These are phyloP conservation scores for Globia sparganii DNA, from an alignment of 2,888 invertebrate genomes.

Conservation along the genomic window DNA sequence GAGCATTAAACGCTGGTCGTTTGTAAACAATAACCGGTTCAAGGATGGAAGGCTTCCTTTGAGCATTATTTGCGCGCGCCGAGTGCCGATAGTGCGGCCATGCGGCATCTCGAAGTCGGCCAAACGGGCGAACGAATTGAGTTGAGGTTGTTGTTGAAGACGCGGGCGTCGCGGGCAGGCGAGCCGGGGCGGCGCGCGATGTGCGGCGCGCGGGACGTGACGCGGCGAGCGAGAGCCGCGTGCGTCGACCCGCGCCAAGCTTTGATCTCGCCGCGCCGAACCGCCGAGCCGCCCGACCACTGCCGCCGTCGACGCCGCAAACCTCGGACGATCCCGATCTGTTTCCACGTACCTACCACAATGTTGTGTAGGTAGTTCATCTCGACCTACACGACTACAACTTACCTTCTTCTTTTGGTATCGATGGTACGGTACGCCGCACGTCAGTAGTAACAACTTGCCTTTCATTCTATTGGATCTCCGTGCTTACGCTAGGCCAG, in stretches of 20 bases:
- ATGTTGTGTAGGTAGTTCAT: slow-evolving; percentile 35
- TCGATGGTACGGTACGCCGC: neutral
- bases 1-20: slow-evolving; percentile 81
- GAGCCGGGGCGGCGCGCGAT: slow-evolving; percentile 68
- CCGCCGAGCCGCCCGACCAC: slow-evolving; percentile 56
- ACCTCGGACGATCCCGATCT: slow-evolving; percentile 68
- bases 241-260: slow-evolving; percentile 87
- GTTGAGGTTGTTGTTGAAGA: slow-evolving; percentile 70
- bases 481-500: neutral
- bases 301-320: slow-evolving; percentile 69
- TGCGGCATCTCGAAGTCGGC: slow-evolving; percentile 67
- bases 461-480: neutral
- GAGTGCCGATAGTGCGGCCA: slow-evolving; percentile 73
- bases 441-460: neutral
- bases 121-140: slow-evolving; percentile 80
- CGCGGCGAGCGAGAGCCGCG: slow-evolving; percentile 82
- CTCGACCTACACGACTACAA: slow-evolving; percentile 21
- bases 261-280: slow-evolving; percentile 83
- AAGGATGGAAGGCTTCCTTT: slow-evolving; percentile 82
- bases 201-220: slow-evolving; percentile 72
- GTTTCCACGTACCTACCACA: slow-evolving; percentile 74
- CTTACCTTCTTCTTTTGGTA: slow-evolving; percentile 8
- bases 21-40: slow-evolving; percentile 88
- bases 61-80: slow-evolving; percentile 80
- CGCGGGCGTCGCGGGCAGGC: slow-evolving; percentile 57